Evolutionary conservation across 2,888 invertebrate species (phyloP).

Genomic region (Dynastes grantii): DNA sequence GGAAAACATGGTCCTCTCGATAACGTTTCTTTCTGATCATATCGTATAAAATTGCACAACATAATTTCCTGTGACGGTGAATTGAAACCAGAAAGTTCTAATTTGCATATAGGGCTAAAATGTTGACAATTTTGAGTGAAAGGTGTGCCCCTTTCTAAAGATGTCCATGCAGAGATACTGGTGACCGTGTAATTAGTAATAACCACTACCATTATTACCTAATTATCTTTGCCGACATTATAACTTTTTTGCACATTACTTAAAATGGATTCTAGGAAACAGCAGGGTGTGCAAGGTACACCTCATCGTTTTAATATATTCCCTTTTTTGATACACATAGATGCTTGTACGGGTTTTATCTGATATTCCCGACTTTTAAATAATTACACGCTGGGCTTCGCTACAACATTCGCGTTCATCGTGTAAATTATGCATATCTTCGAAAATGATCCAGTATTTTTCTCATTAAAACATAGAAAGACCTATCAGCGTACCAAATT

Average conservation of each 20-base stretch:
- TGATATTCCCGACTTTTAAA: slow-evolving; percentile 23
- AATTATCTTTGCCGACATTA: not conserved
- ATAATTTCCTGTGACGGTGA: too few species aligned
- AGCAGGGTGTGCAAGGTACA: not conserved
- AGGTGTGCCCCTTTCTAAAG: too few species aligned
- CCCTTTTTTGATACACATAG: not conserved
- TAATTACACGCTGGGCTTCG: slow-evolving; percentile 9
- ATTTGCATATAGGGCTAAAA: too few species aligned
- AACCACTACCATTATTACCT: slow-evolving; percentile 1
- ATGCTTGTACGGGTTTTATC: slow-evolving; percentile 23
- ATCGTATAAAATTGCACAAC: too few species aligned
- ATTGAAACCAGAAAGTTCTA: not conserved
- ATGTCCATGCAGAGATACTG: too few species aligned
- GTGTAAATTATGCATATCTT: slow-evolving; percentile 38
- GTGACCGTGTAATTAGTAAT: not conserved
- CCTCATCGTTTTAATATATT: not conserved
- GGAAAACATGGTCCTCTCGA: too few species aligned
- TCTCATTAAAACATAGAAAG: slow-evolving; percentile 39
- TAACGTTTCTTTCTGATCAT: too few species aligned
- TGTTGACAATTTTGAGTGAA: too few species aligned
- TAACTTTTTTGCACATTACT: not conserved
- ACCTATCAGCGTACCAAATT: slow-evolving; percentile 37
- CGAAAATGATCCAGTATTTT: slow-evolving; percentile 36
- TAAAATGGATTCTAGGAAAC: not conserved
- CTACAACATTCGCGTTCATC: not conserved